Conservation (phyloP, 2,113 vertebrate species). For the Pelusios castaneus region DNA sequence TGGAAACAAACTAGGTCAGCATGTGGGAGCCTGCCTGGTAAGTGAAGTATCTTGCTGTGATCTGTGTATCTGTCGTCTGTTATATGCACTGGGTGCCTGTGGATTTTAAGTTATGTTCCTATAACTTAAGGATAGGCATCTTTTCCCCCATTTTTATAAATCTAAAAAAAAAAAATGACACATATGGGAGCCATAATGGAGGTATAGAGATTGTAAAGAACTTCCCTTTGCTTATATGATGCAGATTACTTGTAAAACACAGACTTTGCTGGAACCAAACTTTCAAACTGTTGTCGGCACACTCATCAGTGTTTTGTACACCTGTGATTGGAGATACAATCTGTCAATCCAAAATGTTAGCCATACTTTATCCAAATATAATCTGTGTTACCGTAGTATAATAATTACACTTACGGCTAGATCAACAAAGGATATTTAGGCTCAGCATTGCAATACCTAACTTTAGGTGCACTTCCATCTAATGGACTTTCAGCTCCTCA, state of each 20-base stretch:
- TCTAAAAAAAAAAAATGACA: neutral
- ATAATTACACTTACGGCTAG: neutral
- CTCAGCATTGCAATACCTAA: too few species aligned
- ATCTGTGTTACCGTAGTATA: neutral
- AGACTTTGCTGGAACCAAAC: neutral
- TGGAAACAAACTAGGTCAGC: neutral
- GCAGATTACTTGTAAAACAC: neutral
- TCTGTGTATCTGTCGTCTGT: neutral
- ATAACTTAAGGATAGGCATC: accelerated
- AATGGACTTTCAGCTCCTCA: too few species aligned
- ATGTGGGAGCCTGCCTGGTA: neutral
- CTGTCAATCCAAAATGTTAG: neutral
- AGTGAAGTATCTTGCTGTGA: neutral
- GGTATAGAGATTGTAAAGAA: neutral
- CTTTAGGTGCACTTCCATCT: too few species aligned
- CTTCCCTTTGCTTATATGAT: neutral
- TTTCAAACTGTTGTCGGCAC: neutral
- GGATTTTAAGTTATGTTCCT: neutral
- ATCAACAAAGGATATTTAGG: too few species aligned
- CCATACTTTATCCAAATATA: neutral
- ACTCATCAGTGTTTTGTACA: neutral
- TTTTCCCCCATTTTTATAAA: neutral
- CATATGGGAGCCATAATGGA: neutral
- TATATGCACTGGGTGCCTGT: neutral
- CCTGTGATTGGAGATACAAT: neutral